Evolutionary conservation across 2,888 invertebrate genomes (phyloP).

Genomic region (Rutpela maculata): DNA sequence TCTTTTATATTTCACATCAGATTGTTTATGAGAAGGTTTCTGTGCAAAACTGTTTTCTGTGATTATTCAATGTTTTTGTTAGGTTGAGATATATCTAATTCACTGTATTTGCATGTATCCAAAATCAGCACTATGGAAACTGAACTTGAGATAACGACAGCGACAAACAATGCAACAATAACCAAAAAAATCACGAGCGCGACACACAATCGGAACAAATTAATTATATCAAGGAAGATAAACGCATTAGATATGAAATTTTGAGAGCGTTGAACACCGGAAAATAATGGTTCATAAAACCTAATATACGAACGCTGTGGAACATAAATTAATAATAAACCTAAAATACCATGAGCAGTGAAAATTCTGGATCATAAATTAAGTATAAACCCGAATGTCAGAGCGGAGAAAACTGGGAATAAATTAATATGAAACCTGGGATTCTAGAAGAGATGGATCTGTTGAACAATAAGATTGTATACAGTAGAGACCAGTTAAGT

Average conservation of each 20-base stretch:
- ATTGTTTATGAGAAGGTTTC: too few species aligned
- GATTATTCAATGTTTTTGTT: too few species aligned
- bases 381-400: not conserved
- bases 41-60: too few species aligned
- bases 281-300: not conserved
- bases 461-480: not conserved
- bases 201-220: not conserved
- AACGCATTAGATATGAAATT: not conserved
- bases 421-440: not conserved
- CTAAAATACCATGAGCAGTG: not conserved
- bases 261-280: not conserved
- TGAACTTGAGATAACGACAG: too few species aligned
- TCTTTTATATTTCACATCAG: too few species aligned
- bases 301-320: not conserved
- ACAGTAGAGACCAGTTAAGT: too few species aligned
- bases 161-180: too few species aligned
- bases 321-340: not conserved
- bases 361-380: not conserved
- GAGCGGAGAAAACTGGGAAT: not conserved
- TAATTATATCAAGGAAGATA: not conserved
- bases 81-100: too few species aligned
- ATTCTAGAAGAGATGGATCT: not conserved
- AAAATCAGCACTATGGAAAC: too few species aligned
- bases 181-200: not conserved
- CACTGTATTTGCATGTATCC: too few species aligned